A percentile compares a stretch with the other conserved stretches of the same genome.
Evolutionary conservation across 1,140 invertebrate species (phyloP).

Genomic region (Oryzaephilus surinamensis): DNA sequence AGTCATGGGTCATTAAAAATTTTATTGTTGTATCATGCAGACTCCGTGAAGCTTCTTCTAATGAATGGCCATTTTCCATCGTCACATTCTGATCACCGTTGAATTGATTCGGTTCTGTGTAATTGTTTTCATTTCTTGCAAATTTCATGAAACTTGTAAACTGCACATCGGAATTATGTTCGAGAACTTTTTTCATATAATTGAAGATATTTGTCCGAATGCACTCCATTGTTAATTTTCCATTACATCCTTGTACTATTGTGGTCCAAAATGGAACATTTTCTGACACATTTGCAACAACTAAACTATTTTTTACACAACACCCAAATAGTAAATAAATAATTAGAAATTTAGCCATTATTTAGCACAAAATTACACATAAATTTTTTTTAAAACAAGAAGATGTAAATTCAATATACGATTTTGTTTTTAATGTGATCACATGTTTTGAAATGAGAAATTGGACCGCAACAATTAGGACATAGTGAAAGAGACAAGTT

Average conservation of each 20-base stretch:
- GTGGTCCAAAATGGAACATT: slow-evolving; percentile 60
- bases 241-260: slow-evolving; percentile 55
- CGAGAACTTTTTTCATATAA: slow-evolving; percentile 54
- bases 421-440: not conserved
- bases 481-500: slow-evolving; percentile 16
- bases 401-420: slow-evolving; percentile 4
- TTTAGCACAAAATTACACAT: slow-evolving; percentile 1
- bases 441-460: slow-evolving; percentile 7
- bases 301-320: slow-evolving; percentile 5
- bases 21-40: slow-evolving; percentile 55
- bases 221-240: slow-evolving; percentile 54
- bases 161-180: slow-evolving; percentile 51
- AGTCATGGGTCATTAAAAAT: slow-evolving; percentile 65
- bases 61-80: slow-evolving; percentile 36
- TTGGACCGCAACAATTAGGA: slow-evolving; percentile 19
- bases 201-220: slow-evolving; percentile 64
- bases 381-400: slow-evolving; percentile 6
- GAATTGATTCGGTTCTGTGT: slow-evolving; percentile 37
- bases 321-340: no score
- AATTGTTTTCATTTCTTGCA: slow-evolving; percentile 52
- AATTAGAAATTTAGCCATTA: not conserved
- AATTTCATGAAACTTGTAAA: slow-evolving; percentile 59
- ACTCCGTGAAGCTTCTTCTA: slow-evolving; percentile 57
- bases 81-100: slow-evolving; percentile 26
- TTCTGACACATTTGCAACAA: slow-evolving; percentile 30